Base-by-base conservation (phyloP, 2,113 vertebrate species). In the Rhagologus leucostigma region DNA sequence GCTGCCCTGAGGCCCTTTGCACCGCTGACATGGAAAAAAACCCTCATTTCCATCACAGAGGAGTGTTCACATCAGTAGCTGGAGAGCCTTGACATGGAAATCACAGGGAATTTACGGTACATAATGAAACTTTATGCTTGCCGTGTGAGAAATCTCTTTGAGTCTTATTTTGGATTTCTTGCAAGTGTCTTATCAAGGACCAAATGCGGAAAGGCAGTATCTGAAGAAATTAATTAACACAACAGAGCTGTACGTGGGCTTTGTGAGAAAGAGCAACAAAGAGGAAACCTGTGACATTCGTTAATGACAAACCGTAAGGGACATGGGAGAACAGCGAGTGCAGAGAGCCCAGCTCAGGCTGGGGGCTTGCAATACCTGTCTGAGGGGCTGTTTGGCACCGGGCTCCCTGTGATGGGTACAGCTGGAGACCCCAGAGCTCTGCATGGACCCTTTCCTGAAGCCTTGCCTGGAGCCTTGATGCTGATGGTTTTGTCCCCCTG, bases 201-300 rank as follows among this genome's bases (percentile, higher is more conserved):
- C 32, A 57, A 84, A 67, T 10, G 37, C 42, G 23, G 67, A 75
- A 71, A 87, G 57, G 32, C 46, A 44, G 57, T 71, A 55, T 71
- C 67, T 93, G 78, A 90, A 69, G 60, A 83, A 88, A 93, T 79
- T 46, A 56, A 89, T 91, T 83, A 94, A 75, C 62, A 69, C 37
- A 6, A 24, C 42, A 3, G 46, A 87, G 37, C 12, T 1, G 81
- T 42, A 64, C 12, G 7, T 35, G 39, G 55, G 80, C 87, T 93
- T 77, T 55, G 63, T 56, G 49, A 59, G 80, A 84, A 63, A 57
- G 76, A 88, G 60, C 32, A 81, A 57, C 89, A 57, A 49, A 42
- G 42, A 77, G 67, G 55, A 84, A 63, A 67, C n/a, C 32, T 30
- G 23, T 56, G 63, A 55, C 56, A 68, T 42, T 44, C 4, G 9